Percentiles rank a stretch among this genome's conserved stretches.
Evolutionary conservation across 2,113 vertebrate genomes (phyloP).

Genomic region (Neomonachus schauinslandi): DNA sequence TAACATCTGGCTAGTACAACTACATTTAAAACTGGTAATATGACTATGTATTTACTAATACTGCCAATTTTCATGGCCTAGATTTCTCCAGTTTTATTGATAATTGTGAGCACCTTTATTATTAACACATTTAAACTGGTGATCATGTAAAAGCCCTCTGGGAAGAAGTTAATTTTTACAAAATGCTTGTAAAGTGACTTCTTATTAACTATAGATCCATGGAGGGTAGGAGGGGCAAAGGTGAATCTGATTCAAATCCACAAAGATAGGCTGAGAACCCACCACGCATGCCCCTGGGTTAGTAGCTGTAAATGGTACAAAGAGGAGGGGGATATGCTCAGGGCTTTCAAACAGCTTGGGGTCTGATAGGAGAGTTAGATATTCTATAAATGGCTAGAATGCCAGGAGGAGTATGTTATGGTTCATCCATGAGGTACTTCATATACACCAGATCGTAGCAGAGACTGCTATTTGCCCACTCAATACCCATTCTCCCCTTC

Average conservation of each 20-base stretch:
- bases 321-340: fast-evolving
- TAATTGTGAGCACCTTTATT: background rate
- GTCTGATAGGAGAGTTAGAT: background rate
- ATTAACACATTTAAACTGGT: background rate
- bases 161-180: conserved; percentile 11
- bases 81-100: background rate
- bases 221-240: no score
- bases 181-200: background rate
- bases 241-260: background rate
- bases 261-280: background rate
- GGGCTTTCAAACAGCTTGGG: background rate
- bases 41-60: background rate
- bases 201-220: background rate
- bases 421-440: background rate
- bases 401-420: background rate
- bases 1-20: background rate
- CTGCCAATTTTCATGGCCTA: background rate
- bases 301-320: background rate
- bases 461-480: background rate
- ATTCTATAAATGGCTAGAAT: background rate
- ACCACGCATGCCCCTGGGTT: background rate
- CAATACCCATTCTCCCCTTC: background rate
- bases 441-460: background rate
- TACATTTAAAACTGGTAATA: background rate
- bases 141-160: background rate